Percentiles rank a stretch among this genome's conserved stretches.
These are phyloP conservation scores for Mycteria americana DNA, from an alignment of 2,797 vertebrate species.

Conservation along the genomic window DNA sequence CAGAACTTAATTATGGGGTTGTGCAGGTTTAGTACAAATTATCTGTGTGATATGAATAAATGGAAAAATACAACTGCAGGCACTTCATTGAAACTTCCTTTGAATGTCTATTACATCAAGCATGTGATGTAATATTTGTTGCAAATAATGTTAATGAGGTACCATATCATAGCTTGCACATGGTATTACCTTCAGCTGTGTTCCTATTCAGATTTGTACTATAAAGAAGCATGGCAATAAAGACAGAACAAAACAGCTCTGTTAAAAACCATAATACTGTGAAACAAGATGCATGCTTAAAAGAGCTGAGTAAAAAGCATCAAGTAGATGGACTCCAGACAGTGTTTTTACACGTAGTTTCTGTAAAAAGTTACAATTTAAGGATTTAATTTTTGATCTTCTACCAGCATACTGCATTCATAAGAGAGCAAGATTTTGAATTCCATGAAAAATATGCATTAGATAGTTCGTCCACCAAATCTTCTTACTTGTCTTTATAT, in stretches of 20 bases:
- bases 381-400: not conserved
- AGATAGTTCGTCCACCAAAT: not conserved
- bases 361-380: not conserved
- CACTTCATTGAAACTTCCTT: constrained; percentile 73
- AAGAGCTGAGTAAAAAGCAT: constrained; percentile 59
- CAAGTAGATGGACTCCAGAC: constrained; percentile 20
- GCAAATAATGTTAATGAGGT: constrained; percentile 86
- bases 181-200: constrained; percentile 91
- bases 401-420: constrained; percentile 5
- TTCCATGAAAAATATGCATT: not conserved
- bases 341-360: not conserved
- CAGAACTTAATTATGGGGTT: constrained; percentile 82
- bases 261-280: constrained; percentile 82
- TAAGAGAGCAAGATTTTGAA: not conserved
- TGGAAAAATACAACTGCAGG: constrained; percentile 76
- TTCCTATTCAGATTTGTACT: constrained; percentile 99
- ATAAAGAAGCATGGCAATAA: constrained; percentile 93
- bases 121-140: constrained; percentile 84
- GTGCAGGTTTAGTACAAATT: constrained; percentile 76
- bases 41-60: constrained; percentile 80
- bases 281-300: constrained; percentile 70
- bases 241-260: constrained; percentile 95
- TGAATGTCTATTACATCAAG: constrained; percentile 83
- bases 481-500: not conserved
- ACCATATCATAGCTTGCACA: constrained; percentile 77